Evolutionary conservation across 2,888 invertebrate species (phyloP), one percentile per base, ranked within the genome.

Genomic region (Graphium colonna): DNA sequence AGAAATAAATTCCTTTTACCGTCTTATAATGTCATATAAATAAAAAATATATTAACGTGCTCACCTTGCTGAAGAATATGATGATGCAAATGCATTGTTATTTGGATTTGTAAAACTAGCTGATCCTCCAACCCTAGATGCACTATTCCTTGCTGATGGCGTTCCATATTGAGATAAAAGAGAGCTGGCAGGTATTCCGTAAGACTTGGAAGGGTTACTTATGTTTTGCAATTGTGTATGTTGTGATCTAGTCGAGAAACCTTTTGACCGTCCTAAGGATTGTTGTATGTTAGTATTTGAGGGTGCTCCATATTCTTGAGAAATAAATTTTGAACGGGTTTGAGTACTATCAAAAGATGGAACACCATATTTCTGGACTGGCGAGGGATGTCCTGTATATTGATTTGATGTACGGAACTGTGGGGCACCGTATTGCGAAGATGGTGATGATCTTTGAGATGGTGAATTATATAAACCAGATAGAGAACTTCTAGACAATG

Each of bases 231-330:
- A 12, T 36, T 36, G 36, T 8, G 18, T 13, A 12, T 4, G 9
- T 13, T n/a, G 36, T 12, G 12, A 36, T 12, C 12, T 12, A 5
- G 12, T 12, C 1, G 13, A 13, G 12, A 36, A 36, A 36, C n/a
- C 13, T 2, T 36, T 13, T 2, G 13, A 36, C 1, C 1, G 12
- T 7, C 12, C 36, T 3, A 3, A 5, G 3, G 36, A 12, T 36
- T 12, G 36, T 13, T 9, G 12, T n/a, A 36, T 2, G 12, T 3
- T 2, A 36, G 36, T 3, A 12, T n/a, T 12, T 1, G 9, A 68
- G 39, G 73, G 77, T 1, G 77, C 75, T 0, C 75, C 75, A 28
- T 78, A 77, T 55, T 76, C 69, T 58, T 76, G 71, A 0, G 79
- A 77, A 1, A 67, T 40, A 3, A 70, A 55, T 21, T 60, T 62